A percentile compares a stretch with the other conserved stretches of the same genome.
Conservation (phyloP, 2,113 vertebrate genomes). For the Hepsetus odoe region DNA sequence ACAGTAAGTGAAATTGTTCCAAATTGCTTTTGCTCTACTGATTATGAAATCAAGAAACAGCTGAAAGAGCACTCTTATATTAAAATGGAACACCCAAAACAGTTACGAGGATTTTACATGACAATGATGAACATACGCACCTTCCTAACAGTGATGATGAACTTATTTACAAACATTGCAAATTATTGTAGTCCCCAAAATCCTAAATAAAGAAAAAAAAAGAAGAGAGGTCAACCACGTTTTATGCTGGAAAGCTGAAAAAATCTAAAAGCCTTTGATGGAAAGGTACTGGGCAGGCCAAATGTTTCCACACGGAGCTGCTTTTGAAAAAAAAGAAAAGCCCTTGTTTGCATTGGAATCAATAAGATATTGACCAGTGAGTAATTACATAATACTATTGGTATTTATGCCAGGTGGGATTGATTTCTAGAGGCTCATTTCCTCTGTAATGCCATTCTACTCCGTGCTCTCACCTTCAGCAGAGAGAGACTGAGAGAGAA, state of each 20-base stretch:
- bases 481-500: slow-evolving; percentile 17
- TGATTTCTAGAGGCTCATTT: slow-evolving; percentile 58
- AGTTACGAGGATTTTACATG: no score
- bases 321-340: slow-evolving; percentile 60
- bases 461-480: slow-evolving; percentile 18
- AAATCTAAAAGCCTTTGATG: neutral
- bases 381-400: slow-evolving; percentile 71
- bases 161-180: no score
- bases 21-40: no score
- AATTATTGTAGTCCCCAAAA: no score
- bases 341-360: slow-evolving; percentile 69
- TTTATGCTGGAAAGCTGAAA: neutral
- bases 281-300: neutral
- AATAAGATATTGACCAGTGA: slow-evolving; percentile 67
- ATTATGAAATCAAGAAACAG: no score
- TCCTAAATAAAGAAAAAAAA: no score
- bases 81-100: no score
- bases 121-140: no score
- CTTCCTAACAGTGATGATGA: no score
- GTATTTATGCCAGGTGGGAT: slow-evolving; percentile 63
- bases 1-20: no score
- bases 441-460: slow-evolving; percentile 25
- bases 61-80: no score
- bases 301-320: slow-evolving; percentile 45
- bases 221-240: no score